Base-by-base conservation (phyloP, 2,113 vertebrate species). In the Myrmecophaga tridactyla region DNA sequence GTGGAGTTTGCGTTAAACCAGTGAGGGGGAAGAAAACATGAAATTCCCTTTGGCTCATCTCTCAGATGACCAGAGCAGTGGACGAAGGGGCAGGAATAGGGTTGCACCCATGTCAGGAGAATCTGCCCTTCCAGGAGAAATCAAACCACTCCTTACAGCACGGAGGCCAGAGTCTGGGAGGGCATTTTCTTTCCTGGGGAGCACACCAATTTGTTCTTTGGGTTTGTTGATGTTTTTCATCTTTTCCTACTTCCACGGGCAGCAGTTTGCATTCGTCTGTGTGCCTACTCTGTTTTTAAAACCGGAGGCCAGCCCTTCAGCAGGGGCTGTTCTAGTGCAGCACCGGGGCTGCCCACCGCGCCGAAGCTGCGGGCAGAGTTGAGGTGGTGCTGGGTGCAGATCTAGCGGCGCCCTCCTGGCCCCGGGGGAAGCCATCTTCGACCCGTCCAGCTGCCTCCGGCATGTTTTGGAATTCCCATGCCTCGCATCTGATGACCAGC, bases 1-100 rank as follows among this genome's bases (percentile, higher is more conserved):
- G 76, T 78, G 78, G 76, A 27, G 23, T 10, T 51, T 53, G 63
- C 83, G 29, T 67, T 67, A 51, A 29, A 27, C 41, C 72, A 46
- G 25, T 34, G 29, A 48, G 43, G 39, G 21, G 60, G 43, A 80
- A 75, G 80, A 25, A 82, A 87, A 85, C 58, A 51, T 48, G 80
- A 69, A 94, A 63, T 93, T 90, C 72, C 72, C 85, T 85, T 81
- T 21, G 29, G 65, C 87, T 94, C 43, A 90, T 90, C 95, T 88
- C 93, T 94, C 90, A 81, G 81, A 67, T 86, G 91, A 69, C 78
- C 94, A n/a, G 80, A 84, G 60, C 51, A 60, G 34, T 75, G 70
- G 83, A 78, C 46, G 36, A 63, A 86, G 70, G 83, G n/a, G 60
- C 56, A 84, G 77, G 73, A 83, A 58, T 1, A 69, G 69, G 78